Evolutionary conservation across 2,113 vertebrate genomes (phyloP).

Genomic region (Cettia cetti): DNA sequence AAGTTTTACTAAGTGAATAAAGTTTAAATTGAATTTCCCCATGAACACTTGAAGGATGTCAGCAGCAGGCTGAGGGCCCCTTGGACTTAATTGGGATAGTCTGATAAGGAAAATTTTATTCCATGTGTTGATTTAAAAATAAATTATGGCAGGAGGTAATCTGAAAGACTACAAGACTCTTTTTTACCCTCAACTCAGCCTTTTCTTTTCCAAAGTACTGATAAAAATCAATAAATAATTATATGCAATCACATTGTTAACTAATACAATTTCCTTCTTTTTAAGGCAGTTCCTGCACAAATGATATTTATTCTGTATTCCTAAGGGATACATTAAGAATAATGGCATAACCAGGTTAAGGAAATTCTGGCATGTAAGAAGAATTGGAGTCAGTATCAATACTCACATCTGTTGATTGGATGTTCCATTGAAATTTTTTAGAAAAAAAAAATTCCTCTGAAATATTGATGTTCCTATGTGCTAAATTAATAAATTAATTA

Average conservation of each 20-base stretch:
- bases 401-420: background rate
- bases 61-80: background rate
- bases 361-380: background rate
- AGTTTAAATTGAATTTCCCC: conserved; percentile 1
- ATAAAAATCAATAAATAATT: background rate
- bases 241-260: background rate
- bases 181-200: background rate
- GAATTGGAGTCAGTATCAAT: background rate
- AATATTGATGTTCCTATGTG: background rate
- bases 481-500: background rate
- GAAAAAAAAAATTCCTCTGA: background rate
- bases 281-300: background rate
- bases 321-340: background rate
- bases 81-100: background rate
- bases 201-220: background rate
- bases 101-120: background rate
- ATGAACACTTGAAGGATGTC: background rate
- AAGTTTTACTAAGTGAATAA: background rate
- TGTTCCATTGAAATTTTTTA: background rate
- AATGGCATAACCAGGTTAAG: background rate
- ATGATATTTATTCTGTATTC: background rate
- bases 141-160: background rate
- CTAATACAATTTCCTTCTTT: background rate
- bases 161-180: background rate
- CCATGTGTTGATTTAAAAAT: background rate